A percentile compares a stretch with the other conserved stretches of the same genome.
Conservation (phyloP, 2,113 vertebrate genomes). For the Sander vitreus region DNA sequence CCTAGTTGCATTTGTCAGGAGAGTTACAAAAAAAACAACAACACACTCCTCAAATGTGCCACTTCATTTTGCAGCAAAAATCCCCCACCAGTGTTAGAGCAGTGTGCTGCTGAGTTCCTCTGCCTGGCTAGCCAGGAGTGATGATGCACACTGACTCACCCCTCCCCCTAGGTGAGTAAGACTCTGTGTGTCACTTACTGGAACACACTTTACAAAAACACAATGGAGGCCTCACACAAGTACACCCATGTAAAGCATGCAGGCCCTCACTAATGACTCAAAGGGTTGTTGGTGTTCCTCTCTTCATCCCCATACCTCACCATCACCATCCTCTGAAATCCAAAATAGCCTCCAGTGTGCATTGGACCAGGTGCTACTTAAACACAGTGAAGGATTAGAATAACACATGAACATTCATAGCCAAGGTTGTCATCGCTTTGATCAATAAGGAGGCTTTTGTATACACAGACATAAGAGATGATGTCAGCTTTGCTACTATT, state of each 20-base stretch:
- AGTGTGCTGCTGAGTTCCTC: conserved; percentile 71
- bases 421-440: conserved; percentile 55
- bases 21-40: neutral
- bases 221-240: conserved; percentile 63
- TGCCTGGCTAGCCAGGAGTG: conserved; percentile 79
- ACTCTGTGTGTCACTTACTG: conserved; percentile 86
- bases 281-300: conserved; percentile 41
- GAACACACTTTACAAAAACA: conserved; percentile 79
- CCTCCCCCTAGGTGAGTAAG: conserved; percentile 85
- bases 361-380: conserved; percentile 68
- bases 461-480: conserved; percentile 57
- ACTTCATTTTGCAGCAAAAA: conserved; percentile 25
- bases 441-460: conserved; percentile 63
- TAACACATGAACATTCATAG: conserved; percentile 74
- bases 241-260: conserved; percentile 52
- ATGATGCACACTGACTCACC: conserved; percentile 88
- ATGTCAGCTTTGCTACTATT: conserved; percentile 60
- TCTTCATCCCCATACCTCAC: conserved; percentile 42
- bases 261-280: conserved; percentile 64
- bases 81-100: conserved; percentile 44
- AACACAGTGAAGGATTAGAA: conserved; percentile 63
- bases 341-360: conserved; percentile 65
- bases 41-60: neutral
- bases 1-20: neutral
- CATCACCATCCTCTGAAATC: conserved; percentile 49